These are phyloP conservation scores for Pampusana beccarii DNA, from an alignment of 2,113 vertebrate genomes.

Conservation along the genomic window DNA sequence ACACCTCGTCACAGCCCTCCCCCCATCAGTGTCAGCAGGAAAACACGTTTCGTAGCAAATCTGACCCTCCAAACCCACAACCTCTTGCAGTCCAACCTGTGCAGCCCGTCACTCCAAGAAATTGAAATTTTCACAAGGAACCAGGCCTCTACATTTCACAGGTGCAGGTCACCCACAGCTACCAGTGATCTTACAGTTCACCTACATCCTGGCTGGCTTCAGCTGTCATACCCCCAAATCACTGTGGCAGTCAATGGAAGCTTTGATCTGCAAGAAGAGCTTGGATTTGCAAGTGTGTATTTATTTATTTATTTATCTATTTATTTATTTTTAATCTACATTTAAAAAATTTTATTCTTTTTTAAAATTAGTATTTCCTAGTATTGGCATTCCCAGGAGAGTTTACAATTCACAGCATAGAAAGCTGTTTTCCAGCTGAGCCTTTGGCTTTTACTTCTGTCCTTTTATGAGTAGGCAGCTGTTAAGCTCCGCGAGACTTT, in stretches of 20 bases:
- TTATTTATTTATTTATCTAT: not conserved
- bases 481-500: not conserved
- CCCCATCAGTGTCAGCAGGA: not conserved
- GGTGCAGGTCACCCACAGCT: not conserved
- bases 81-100: not conserved
- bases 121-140: not conserved
- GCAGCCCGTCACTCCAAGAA: not conserved
- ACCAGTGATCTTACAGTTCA: not conserved
- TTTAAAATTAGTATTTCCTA: not conserved
- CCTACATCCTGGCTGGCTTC: not conserved
- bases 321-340: not conserved
- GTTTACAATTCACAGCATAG: not conserved
- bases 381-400: not conserved
- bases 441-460: not conserved
- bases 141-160: not conserved
- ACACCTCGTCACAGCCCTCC: conserved; percentile 27
- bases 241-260: not conserved
- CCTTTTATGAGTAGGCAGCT: not conserved
- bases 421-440: not conserved
- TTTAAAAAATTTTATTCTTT: too few species aligned
- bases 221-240: not conserved
- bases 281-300: not conserved
- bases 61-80: conserved; percentile 23
- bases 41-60: conserved; percentile 26
- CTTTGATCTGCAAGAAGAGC: not conserved